Evolutionary conservation across 2,888 invertebrate species (phyloP).

Genomic region (Papilio protenor): DNA sequence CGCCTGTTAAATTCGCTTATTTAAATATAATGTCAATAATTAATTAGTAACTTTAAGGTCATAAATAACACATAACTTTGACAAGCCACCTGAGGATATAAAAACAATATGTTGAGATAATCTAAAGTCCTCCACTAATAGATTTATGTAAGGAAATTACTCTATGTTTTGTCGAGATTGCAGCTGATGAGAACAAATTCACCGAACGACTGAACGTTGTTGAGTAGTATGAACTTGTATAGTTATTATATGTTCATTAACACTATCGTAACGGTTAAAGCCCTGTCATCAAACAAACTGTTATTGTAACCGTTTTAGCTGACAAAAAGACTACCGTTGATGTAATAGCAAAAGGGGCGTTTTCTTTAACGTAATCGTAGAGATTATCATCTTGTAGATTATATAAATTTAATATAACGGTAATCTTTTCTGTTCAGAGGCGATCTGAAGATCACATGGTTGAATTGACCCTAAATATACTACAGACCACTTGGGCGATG

Average conservation of each 20-base stretch:
- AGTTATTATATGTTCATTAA: conserved; percentile 25
- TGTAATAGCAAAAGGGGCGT: neutral
- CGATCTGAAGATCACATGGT: too few species aligned
- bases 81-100: neutral
- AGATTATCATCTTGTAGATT: neutral
- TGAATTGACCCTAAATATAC: too few species aligned
- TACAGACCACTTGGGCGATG: too few species aligned
- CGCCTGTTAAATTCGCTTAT: too few species aligned
- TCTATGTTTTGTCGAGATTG: conserved; percentile 34
- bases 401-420: too few species aligned
- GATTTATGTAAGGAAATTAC: conserved; percentile 32
- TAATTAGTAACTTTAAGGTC: neutral
- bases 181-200: conserved; percentile 4
- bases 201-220: neutral
- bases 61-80: neutral
- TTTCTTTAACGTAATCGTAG: neutral
- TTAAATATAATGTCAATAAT: neutral
- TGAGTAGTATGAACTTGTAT: conserved; percentile 6
- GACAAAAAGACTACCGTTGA: conserved; percentile 10
- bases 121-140: conserved; percentile 1
- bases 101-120: conserved; percentile 2
- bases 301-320: conserved; percentile 4
- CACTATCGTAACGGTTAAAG: conserved; percentile 11
- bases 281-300: conserved; percentile 8
- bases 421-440: too few species aligned